These are phyloP conservation scores for Cyprinodon tularosa DNA, from an alignment of 2,113 vertebrate genomes.

Conservation along the genomic window DNA sequence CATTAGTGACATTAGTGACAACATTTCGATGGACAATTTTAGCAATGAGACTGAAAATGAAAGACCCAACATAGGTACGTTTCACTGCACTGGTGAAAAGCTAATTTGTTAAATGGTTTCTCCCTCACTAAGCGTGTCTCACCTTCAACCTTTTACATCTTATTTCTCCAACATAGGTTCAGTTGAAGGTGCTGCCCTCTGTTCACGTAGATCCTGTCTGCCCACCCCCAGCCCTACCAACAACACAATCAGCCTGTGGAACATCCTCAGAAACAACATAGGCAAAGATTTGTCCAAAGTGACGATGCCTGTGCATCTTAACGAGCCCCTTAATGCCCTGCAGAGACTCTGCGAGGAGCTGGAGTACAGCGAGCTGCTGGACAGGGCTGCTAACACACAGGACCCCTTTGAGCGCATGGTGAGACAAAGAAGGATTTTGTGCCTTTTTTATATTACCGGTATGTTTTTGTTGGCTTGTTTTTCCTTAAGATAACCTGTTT, in stretches of 20 bases:
- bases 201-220: conserved; percentile 82
- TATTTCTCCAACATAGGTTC: conserved; percentile 65
- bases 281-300: conserved; percentile 98
- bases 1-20: conserved; percentile 96
- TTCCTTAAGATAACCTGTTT: not conserved
- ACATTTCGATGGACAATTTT: conserved; percentile 92
- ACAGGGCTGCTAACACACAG: conserved; percentile 82
- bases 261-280: conserved; percentile 96
- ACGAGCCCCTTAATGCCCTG: conserved; percentile 95
- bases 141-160: not conserved
- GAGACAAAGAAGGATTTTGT: conserved; percentile 46
- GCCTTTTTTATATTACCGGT: not conserved
- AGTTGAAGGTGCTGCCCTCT: conserved; percentile 64
- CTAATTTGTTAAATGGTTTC: not conserved
- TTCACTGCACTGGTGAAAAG: not conserved
- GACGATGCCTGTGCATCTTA: conserved; percentile 95
- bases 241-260: conserved; percentile 94
- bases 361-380: conserved; percentile 95
- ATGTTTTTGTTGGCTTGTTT: not conserved
- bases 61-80: conserved; percentile 84
- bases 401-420: conserved; percentile 92
- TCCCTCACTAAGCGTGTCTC: not conserved
- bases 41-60: conserved; percentile 88
- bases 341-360: conserved; percentile 96
- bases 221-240: conserved; percentile 87